phyloP scores from a whole-genome alignment of 2,888 invertebrate genomes.

The Lagria hirta region DNA sequence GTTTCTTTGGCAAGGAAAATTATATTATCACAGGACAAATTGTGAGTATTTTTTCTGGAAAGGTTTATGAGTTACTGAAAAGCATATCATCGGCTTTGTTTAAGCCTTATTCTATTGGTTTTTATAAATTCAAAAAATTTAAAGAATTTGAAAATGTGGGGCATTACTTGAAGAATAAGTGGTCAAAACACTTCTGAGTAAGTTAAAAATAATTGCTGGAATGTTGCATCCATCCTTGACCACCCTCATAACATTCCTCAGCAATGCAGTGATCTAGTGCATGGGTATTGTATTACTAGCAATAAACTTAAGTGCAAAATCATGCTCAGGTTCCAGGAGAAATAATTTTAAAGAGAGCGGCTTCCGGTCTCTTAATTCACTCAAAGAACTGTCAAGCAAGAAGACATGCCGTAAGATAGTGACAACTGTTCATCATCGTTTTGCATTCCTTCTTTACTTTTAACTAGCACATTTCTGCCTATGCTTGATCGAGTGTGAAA shows the following conservation, averaged over 20 bases:
- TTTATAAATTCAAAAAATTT: no score
- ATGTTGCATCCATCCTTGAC: no score
- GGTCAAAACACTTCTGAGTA: no score
- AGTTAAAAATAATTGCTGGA: no score
- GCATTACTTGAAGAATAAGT: no score
- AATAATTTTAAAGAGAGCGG: conserved; percentile 39
- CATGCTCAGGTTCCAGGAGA: conserved; percentile 46
- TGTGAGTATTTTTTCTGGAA: no score
- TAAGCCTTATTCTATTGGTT: no score
- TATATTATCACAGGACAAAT: no score
- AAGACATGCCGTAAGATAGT: conserved; percentile 22
- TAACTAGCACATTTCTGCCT: conserved; percentile 11
- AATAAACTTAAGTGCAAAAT: conserved; percentile 54
- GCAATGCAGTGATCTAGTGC: conserved; percentile 21
- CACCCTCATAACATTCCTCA: conserved; percentile 17
- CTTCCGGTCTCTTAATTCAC: conserved; percentile 42
- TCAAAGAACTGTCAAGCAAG: conserved; percentile 23
- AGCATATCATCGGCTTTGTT: no score
- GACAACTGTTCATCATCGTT: conserved; percentile 14
- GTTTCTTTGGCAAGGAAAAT: no score
- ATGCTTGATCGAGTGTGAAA: conserved; percentile 22
- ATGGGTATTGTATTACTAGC: conserved; percentile 30
- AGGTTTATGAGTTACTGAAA: no score
- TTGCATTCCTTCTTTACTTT: conserved; percentile 19
- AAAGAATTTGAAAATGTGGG: no score